Evolutionary conservation across 2,113 vertebrate species (phyloP), one percentile per base, ranked within the genome.

Genomic region (Ailurus styani): DNA sequence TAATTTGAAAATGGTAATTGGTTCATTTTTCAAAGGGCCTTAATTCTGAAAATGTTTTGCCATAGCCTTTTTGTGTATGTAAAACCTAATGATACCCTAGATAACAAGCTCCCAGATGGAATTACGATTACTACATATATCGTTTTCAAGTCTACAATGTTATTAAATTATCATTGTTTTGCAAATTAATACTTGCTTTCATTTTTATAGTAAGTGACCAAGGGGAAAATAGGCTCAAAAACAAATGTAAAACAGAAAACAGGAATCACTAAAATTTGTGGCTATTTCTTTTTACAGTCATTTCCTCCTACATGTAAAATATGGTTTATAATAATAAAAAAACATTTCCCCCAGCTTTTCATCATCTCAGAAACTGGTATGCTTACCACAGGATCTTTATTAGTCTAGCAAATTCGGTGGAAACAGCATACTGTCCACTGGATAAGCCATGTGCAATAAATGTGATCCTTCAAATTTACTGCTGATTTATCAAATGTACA

Each of bases 1-100:
- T 93, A 92, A 97, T 97, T 96, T 90, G 27, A 94, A 97, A 96
- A 92, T 83, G 21, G 75, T 94, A 97, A 96, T 96, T 92, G 45
- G n/a, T 68, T 90, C 40, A 78, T 92, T 91, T 97, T 95, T 97
- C 87, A 96, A 97, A 96, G n/a, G 29, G 45, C 10, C 14, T 96
- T 93, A 93, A 82, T 73, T 96, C 87, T 97, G 70, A 96, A 92
- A 95, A 94, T 84, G 66, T 93, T 96, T 91, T 93, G 23, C 81
- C 21, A 27, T 92, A 91, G 47, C 31, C 85, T 86, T 93, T 95
- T 98, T 92, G 25, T 95, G 31, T 90, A 55, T 94, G 23, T 84
- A 96, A 95, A 97, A 85, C 45, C 64, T 93, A 87, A 96, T 87
- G 75, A 97, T 84, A 54, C 75, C 78, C 62, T 95, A 79, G 79